These are phyloP conservation scores for Boleophthalmus pectinirostris DNA, from an alignment of 2,113 vertebrate species.

Conservation along the genomic window DNA sequence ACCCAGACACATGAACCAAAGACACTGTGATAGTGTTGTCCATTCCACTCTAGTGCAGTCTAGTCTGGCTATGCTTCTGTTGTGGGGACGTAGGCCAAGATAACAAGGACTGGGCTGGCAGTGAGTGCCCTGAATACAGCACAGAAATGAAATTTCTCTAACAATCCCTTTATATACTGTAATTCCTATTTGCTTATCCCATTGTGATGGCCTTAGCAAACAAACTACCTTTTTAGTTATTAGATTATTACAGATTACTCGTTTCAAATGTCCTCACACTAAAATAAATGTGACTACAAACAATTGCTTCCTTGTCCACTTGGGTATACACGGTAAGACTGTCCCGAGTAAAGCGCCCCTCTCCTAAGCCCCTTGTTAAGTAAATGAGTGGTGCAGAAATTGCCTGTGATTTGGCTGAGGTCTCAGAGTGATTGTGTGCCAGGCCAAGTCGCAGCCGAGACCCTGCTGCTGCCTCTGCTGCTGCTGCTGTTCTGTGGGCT, in stretches of 20 bases:
- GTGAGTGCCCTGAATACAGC: too few relatives aligned
- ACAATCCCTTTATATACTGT: not conserved
- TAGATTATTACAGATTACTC: not conserved
- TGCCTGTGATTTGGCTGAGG: slow-evolving; percentile 76
- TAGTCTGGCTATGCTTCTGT: too few relatives aligned
- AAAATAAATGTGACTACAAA: not conserved
- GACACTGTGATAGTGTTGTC: too few relatives aligned
- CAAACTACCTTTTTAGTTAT: not conserved
- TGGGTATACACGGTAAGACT: slow-evolving; percentile 6
- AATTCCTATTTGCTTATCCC: not conserved
- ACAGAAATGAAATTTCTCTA: too few relatives aligned
- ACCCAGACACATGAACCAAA: too few relatives aligned
- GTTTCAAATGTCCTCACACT: not conserved
- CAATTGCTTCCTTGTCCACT: not conserved
- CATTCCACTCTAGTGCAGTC: too few relatives aligned
- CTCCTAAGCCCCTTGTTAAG: slow-evolving; percentile 68
- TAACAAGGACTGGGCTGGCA: too few relatives aligned
- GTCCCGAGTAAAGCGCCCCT: slow-evolving; percentile 10
- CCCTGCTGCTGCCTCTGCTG: slow-evolving; percentile 37
- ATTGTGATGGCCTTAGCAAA: not conserved
- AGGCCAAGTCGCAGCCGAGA: slow-evolving; percentile 61
- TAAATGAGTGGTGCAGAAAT: slow-evolving; percentile 81
- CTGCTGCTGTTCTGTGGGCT: slow-evolving; percentile 51
- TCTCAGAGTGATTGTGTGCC: slow-evolving; percentile 79
- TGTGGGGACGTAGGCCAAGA: too few relatives aligned